Evolutionary conservation across 2,888 invertebrate species (phyloP).

Genomic region (Drosophila silvestris): DNA sequence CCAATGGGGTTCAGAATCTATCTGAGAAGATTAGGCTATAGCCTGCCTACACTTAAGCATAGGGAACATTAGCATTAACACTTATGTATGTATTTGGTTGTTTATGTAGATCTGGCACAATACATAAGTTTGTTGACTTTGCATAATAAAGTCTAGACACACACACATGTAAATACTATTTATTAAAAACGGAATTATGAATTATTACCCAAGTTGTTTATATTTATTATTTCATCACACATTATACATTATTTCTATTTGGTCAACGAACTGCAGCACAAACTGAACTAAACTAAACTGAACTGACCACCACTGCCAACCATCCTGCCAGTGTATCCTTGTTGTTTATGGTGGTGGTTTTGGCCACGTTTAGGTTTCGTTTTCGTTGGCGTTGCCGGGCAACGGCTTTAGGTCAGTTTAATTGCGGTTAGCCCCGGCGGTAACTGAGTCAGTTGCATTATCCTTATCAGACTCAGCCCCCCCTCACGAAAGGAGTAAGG

Average conservation of each 20-base stretch:
- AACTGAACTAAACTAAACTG: constrained; percentile 11
- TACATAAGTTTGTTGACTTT: constrained; percentile 46
- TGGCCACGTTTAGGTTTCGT: constrained; percentile 58
- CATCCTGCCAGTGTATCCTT: constrained; percentile 34
- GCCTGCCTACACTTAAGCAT: constrained; percentile 36
- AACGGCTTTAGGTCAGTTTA: constrained; percentile 76
- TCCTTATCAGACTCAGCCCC: constrained; percentile 50
- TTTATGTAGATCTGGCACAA: constrained; percentile 32
- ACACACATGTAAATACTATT: constrained; percentile 20
- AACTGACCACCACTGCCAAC: constrained; percentile 54
- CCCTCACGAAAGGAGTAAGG: background rate
- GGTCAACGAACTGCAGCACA: constrained; percentile 1
- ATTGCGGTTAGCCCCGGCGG: constrained; percentile 69
- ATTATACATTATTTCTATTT: constrained; percentile 36
- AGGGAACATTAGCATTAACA: constrained; percentile 28
- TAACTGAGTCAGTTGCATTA: constrained; percentile 69
- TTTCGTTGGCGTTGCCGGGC: constrained; percentile 52
- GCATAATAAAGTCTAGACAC: constrained; percentile 39
- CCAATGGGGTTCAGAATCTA: constrained; percentile 76
- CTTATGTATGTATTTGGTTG: constrained; percentile 21
- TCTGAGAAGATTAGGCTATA: constrained; percentile 69
- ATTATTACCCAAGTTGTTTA: constrained; percentile 51
- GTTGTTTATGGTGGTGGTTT: constrained; percentile 66
- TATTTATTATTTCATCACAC: constrained; percentile 21
- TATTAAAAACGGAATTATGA: constrained; percentile 24